Conservation (phyloP, 2,113 vertebrate species). For the Recurvirostra avosetta region DNA sequence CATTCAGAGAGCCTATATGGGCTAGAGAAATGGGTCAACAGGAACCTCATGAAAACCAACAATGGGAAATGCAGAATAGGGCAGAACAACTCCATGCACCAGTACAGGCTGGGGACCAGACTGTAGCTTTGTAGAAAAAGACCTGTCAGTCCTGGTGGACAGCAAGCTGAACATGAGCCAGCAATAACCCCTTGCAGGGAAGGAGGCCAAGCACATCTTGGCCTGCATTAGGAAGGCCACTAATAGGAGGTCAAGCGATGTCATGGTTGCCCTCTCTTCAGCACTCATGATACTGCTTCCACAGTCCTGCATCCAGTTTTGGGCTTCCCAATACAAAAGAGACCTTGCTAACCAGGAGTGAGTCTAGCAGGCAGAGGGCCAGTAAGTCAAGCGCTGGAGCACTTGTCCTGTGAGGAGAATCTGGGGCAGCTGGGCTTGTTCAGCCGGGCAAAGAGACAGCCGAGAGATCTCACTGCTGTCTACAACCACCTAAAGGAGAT, state of each 20-base stretch:
- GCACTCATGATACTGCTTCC: background rate
- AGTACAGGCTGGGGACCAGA: background rate
- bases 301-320: background rate
- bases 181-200: rapidly evolving
- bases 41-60: background rate
- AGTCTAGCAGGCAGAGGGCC: background rate
- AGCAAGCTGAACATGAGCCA: background rate
- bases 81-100: background rate
- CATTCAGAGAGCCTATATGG: background rate
- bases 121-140: background rate
- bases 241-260: background rate
- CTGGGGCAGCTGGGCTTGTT: background rate
- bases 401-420: background rate
- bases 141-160: background rate
- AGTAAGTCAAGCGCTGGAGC: background rate
- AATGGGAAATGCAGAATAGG: background rate
- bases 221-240: background rate
- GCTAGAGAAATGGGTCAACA: background rate
- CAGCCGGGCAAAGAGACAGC: background rate
- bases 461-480: background rate
- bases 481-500: background rate
- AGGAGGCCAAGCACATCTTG: background rate
- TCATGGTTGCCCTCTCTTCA: background rate
- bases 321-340: background rate
- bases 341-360: background rate